These are phyloP conservation scores for Sporophila hypoxantha DNA, from an alignment of 2,113 vertebrate genomes.

Conservation along the genomic window DNA sequence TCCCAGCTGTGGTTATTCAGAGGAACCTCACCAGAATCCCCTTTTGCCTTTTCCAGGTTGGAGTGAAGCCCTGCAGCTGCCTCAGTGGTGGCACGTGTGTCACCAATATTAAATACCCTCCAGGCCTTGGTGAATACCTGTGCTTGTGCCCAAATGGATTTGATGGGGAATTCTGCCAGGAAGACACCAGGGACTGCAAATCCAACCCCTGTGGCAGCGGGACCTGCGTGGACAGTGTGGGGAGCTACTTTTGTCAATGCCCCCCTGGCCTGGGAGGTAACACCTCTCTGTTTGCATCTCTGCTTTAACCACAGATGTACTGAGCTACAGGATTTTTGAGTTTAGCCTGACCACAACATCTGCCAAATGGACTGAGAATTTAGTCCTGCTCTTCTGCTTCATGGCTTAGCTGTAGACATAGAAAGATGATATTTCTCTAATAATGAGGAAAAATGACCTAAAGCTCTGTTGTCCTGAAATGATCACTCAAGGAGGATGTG, in stretches of 20 bases:
- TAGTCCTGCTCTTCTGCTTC: neutral
- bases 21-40: neutral
- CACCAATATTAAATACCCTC: slow-evolving; percentile 72
- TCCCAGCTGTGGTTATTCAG: neutral
- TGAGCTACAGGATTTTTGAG: neutral
- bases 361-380: neutral
- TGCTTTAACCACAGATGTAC: neutral
- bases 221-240: neutral
- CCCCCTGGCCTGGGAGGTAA: slow-evolving; percentile 44
- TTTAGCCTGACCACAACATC: neutral
- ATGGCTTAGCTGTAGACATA: neutral
- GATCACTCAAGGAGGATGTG: neutral
- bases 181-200: slow-evolving; percentile 57
- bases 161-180: slow-evolving; percentile 67
- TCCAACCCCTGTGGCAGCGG: slow-evolving; percentile 5
- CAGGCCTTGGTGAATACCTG: slow-evolving; percentile 76
- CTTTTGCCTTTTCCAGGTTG: slow-evolving; percentile 61
- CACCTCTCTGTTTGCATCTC: neutral
- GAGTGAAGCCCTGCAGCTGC: slow-evolving; percentile 73
- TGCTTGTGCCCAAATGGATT: slow-evolving; percentile 71
- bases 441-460: neutral
- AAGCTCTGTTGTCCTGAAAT: neutral
- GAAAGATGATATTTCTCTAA: neutral
- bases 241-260: slow-evolving; percentile 22
- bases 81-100: slow-evolving; percentile 66